Evolutionary conservation across 2,797 vertebrate genomes (phyloP).

Genomic region (Characodon lateralis): DNA sequence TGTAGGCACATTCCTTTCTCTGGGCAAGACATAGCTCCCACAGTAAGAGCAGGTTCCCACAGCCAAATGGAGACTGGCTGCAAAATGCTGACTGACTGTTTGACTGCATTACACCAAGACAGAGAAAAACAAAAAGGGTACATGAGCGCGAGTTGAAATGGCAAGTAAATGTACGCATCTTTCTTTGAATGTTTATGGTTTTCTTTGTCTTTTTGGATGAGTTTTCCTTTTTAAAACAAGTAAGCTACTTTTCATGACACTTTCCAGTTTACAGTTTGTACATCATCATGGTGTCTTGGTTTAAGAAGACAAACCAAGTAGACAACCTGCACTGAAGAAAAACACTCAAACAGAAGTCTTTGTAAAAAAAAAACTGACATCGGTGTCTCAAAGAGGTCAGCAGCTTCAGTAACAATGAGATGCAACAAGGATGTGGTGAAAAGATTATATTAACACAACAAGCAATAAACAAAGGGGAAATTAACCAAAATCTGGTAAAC

Average conservation of each 20-base stretch:
- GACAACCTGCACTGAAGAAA: conserved; percentile 31
- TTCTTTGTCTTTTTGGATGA: conserved; percentile 8
- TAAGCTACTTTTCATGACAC: conserved; percentile 29
- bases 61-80: conserved; percentile 45
- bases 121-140: conserved; percentile 12
- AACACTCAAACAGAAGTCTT: conserved; percentile 34
- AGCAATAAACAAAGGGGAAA: neutral
- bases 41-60: conserved; percentile 69
- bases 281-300: conserved; percentile 28
- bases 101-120: conserved; percentile 24
- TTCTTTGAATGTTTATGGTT: neutral
- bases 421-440: conserved; percentile 20
- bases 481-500: neutral
- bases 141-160: neutral
- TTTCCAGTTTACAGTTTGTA: conserved; percentile 33
- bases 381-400: conserved; percentile 51
- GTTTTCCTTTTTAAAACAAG: neutral
- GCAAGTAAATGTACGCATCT: neutral
- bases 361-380: conserved; percentile 34
- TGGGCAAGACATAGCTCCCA: conserved; percentile 64
- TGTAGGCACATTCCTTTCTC: conserved; percentile 81
- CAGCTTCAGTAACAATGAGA: conserved; percentile 63
- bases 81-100: conserved; percentile 53
- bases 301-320: conserved; percentile 57
- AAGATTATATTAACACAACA: neutral